Conservation (phyloP, 2,888 invertebrate species). For the Bedellia somnulentella region DNA sequence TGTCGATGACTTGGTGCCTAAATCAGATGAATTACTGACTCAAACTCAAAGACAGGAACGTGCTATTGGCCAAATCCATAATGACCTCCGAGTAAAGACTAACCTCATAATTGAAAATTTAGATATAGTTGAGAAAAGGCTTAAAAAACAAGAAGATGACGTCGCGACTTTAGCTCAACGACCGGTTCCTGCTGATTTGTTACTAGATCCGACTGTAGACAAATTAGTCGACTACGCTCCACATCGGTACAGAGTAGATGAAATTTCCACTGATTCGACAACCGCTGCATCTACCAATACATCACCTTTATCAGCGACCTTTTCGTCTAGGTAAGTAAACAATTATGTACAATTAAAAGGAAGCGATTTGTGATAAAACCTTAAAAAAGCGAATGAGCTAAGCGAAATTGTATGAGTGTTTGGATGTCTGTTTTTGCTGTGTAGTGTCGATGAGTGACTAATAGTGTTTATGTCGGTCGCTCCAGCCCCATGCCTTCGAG, state of each 20-base stretch:
- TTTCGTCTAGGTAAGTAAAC: no score
- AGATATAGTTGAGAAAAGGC: slow-evolving; percentile 80
- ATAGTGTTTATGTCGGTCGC: slow-evolving; percentile 32
- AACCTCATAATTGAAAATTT: slow-evolving; percentile 86
- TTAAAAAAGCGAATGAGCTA: no score
- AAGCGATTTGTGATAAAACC: no score
- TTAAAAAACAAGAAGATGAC: slow-evolving; percentile 85
- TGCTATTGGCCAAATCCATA: slow-evolving; percentile 84
- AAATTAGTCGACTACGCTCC: slow-evolving; percentile 78
- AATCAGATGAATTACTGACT: slow-evolving; percentile 81
- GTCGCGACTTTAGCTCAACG: slow-evolving; percentile 76
- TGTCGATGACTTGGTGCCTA: slow-evolving; percentile 82
- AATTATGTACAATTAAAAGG: no score
- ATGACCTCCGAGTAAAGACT: slow-evolving; percentile 77
- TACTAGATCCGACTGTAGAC: slow-evolving; percentile 75
- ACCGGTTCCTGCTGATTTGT: slow-evolving; percentile 71
- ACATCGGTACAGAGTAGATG: slow-evolving; percentile 55
- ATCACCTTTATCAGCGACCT: no score
- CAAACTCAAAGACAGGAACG: slow-evolving; percentile 86
- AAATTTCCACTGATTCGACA: no score
- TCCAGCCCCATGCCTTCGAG: slow-evolving; percentile 43
- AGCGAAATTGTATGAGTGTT: no score
- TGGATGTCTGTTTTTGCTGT: slow-evolving; percentile 12
- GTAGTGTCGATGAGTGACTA: slow-evolving; percentile 28
- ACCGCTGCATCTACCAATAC: slow-evolving; percentile 33